A percentile compares a stretch with the other conserved stretches of the same genome.
Conservation (phyloP, 2,113 vertebrate species). For the Lichenostomus cassidix region DNA sequence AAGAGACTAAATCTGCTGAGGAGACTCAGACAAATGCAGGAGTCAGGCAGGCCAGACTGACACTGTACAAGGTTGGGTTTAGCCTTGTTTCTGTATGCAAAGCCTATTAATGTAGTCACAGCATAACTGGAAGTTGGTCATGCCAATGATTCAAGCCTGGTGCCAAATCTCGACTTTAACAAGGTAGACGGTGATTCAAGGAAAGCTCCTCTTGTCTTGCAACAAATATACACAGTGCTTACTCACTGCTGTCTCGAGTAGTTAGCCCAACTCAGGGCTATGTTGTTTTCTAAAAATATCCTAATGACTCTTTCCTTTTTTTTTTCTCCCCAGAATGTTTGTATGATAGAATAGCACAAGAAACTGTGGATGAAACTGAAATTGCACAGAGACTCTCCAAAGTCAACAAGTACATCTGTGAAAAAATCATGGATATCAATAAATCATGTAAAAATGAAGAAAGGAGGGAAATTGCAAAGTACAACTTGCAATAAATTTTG, state of each 20-base stretch:
- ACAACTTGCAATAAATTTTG: constrained; percentile 84
- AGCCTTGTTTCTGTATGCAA: background rate
- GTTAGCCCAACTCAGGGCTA: background rate
- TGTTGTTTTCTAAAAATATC: constrained; percentile 41
- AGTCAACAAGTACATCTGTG: constrained; percentile 99
- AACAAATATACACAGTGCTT: background rate
- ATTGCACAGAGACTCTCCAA: constrained; percentile 99
- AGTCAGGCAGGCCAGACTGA: background rate
- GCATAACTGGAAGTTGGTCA: constrained; percentile 13
- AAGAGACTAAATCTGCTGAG: background rate
- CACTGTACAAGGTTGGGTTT: background rate
- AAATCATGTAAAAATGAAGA: constrained; percentile 99
- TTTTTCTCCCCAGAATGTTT: constrained; percentile 88
- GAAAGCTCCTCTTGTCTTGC: constrained; percentile 1
- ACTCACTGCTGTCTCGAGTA: background rate
- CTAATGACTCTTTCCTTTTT: constrained; percentile 33
- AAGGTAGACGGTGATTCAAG: background rate
- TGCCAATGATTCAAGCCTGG: background rate
- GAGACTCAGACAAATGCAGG: background rate
- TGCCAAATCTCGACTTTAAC: background rate
- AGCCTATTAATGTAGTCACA: constrained; percentile 20
- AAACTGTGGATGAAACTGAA: constrained; percentile 97
- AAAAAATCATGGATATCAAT: constrained; percentile 99
- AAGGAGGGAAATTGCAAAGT: constrained; percentile 92
- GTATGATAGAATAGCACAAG: constrained; percentile 98